Percentiles rank a stretch among this genome's conserved stretches.
phyloP scores from a whole-genome alignment of 2,797 vertebrate species.

The Alca torda region DNA sequence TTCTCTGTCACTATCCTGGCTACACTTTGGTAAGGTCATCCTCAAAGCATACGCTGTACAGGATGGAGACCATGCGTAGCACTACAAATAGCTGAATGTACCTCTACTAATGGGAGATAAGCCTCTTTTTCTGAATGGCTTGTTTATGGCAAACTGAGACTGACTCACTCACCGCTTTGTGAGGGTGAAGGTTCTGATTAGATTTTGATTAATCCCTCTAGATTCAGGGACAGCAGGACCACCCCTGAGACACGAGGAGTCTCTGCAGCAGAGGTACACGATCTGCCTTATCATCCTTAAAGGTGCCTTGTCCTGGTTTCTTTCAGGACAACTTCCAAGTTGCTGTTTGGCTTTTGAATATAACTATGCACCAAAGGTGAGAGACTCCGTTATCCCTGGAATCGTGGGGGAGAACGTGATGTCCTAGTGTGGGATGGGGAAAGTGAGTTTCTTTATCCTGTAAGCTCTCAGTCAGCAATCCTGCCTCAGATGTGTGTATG shows the following conservation, averaged over 20 bases:
- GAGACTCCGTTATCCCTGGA: neutral
- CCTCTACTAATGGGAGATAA: neutral
- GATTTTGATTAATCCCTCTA: neutral
- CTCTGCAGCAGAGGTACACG: neutral
- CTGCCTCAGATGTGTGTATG: neutral
- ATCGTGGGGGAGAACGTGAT: neutral
- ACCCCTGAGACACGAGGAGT: neutral
- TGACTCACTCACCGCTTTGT: neutral
- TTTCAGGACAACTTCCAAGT: conserved; percentile 16
- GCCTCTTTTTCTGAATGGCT: neutral
- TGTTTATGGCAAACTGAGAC: neutral
- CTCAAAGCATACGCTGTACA: neutral
- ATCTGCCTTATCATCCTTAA: conserved; percentile 58
- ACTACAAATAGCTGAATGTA: neutral
- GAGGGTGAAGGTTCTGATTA: neutral
- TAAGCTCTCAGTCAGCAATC: neutral
- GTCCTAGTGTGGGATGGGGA: neutral
- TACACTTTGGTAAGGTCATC: neutral
- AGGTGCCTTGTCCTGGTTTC: conserved; percentile 55
- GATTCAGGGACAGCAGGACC: neutral
- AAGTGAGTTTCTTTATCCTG: conserved; percentile 13
- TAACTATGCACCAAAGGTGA: conserved; percentile 43
- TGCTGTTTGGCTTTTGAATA: neutral
- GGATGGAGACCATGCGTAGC: accelerated
- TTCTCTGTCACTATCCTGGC: neutral